Evolutionary conservation across 1,140 invertebrate species (phyloP).

Genomic region (Brachionus paranguensis): DNA sequence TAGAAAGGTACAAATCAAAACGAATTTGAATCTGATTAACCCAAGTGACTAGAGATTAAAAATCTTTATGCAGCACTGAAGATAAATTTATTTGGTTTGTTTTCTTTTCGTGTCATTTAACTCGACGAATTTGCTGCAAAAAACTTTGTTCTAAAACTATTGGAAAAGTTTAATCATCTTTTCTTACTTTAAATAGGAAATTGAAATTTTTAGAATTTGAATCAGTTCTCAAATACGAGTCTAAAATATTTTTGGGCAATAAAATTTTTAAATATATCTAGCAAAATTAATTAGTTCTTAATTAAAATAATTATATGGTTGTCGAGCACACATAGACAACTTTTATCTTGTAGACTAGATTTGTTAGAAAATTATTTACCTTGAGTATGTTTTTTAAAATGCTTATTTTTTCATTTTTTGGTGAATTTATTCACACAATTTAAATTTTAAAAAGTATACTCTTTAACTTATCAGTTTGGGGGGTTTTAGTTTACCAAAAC

Average conservation of each 20-base stretch:
- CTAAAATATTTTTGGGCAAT: background rate
- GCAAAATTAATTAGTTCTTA: background rate
- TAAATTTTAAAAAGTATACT: background rate
- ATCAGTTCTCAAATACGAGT: background rate
- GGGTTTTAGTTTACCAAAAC: background rate
- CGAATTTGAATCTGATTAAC: background rate
- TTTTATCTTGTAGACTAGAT: background rate
- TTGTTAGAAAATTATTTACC: background rate
- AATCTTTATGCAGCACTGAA: background rate
- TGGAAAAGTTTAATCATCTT: background rate
- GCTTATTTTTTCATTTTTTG: background rate
- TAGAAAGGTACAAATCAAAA: background rate
- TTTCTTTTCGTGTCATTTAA: constrained; percentile 37
- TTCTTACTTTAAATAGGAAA: background rate
- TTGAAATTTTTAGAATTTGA: background rate
- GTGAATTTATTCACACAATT: background rate
- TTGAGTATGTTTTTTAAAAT: background rate
- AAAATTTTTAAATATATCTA: background rate
- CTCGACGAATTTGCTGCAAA: background rate
- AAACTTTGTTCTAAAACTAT: background rate
- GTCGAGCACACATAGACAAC: background rate
- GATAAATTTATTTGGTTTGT: constrained; percentile 1
- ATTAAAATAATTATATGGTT: background rate
- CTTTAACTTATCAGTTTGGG: background rate
- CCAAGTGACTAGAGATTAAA: background rate